Evolutionary conservation across 2,888 invertebrate genomes (phyloP).

Genomic region (Agriopis marginaria): DNA sequence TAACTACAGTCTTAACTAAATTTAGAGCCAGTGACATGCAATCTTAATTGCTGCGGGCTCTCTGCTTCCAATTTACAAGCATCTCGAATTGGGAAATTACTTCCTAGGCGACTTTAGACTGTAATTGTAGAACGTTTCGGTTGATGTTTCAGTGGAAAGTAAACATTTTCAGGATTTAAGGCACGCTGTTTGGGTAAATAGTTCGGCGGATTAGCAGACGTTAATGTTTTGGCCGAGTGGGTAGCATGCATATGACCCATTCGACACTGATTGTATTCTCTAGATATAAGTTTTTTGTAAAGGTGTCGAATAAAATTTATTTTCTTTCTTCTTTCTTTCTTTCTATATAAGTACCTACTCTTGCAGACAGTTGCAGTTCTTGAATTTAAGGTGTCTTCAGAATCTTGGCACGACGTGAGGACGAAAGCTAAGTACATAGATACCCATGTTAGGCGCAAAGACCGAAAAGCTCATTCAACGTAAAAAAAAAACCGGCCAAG

Average conservation of each 20-base stretch:
- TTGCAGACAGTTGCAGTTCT: no score
- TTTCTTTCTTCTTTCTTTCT: no score
- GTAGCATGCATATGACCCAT: not conserved
- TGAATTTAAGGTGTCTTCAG: no score
- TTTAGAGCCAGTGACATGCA: slow-evolving; percentile 72
- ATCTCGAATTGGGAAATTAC: slow-evolving; percentile 50
- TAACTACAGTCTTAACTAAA: slow-evolving; percentile 66
- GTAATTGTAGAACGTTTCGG: slow-evolving; percentile 38
- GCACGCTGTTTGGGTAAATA: slow-evolving; percentile 39
- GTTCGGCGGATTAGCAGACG: slow-evolving; percentile 43
- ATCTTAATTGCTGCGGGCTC: slow-evolving; percentile 74
- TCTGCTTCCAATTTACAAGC: slow-evolving; percentile 68
- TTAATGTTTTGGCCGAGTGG: slow-evolving; percentile 19
- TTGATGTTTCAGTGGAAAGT: slow-evolving; percentile 41
- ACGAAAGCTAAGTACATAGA: no score
- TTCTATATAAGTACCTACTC: no score
- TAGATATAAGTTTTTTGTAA: no score
- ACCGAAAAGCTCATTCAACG: no score
- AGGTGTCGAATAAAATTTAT: no score
- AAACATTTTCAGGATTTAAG: slow-evolving; percentile 35
- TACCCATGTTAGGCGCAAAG: no score
- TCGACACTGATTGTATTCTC: no score
- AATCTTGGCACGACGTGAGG: no score
- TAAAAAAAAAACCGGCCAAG: no score
- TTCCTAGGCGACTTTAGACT: slow-evolving; percentile 44